Conservation (phyloP, 2,888 invertebrate genomes). For the Cryptocephalus primarius region DNA sequence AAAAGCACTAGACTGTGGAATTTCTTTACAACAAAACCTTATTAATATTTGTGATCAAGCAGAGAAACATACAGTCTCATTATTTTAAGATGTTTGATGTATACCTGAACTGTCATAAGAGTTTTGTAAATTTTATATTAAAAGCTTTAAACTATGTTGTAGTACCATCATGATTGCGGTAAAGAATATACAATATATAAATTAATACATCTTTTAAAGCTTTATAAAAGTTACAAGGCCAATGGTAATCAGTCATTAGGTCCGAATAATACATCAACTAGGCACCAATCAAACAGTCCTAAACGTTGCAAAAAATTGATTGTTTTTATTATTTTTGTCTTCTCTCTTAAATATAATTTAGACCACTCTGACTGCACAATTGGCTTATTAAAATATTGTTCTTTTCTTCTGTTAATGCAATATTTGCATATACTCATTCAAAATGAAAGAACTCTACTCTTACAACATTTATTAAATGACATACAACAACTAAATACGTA, state of each 20-base stretch:
- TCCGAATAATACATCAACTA: background rate
- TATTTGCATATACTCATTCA: background rate
- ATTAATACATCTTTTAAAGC: background rate
- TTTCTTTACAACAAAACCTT: too few species aligned
- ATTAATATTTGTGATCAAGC: too few species aligned
- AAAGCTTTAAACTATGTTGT: too few species aligned
- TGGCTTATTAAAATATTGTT: conserved; percentile 17
- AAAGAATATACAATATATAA: background rate
- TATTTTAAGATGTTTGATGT: background rate
- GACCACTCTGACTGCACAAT: conserved; percentile 23
- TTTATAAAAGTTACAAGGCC: conserved; percentile 1
- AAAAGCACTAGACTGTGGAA: too few species aligned
- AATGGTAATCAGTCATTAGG: conserved; percentile 1
- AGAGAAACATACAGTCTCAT: too few species aligned
- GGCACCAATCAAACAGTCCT: background rate
- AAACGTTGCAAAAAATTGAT: conserved; percentile 6
- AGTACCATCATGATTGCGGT: background rate
- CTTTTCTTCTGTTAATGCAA: conserved; percentile 8
- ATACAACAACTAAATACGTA: too few species aligned
- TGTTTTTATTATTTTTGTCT: conserved; percentile 9
- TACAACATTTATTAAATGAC: background rate
- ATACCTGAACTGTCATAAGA: background rate
- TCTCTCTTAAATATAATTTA: conserved; percentile 1
- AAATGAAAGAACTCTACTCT: conserved; percentile 2
- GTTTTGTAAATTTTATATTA: too few species aligned